Evolutionary conservation across 37 sponge, comb jelly and placozoan species (phyloP).

Genomic region (Theonella swinhoei): DNA sequence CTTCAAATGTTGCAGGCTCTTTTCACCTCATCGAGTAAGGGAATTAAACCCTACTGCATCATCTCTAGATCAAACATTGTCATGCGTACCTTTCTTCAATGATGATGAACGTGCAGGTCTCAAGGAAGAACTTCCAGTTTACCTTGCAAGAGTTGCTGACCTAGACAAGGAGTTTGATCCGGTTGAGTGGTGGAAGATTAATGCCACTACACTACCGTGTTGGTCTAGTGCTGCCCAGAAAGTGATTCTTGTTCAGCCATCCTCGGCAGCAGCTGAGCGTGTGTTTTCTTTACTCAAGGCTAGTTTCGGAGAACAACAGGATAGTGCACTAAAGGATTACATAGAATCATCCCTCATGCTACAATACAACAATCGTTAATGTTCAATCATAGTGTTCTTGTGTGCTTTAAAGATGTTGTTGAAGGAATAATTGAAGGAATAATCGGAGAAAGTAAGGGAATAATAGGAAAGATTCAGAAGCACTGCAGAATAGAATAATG

Average conservation of each 20-base stretch:
- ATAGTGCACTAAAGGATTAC: conserved; percentile 18
- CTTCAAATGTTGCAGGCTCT: conserved; percentile 27
- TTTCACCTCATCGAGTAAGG: conserved; percentile 4
- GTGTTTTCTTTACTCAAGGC: conserved; percentile 7
- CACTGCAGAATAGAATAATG: too few relatives aligned
- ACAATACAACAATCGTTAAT: too few relatives aligned
- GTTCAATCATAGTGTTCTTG: too few relatives aligned
- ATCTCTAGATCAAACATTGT: not conserved
- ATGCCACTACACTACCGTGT: conserved; percentile 22
- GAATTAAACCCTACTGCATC: conserved; percentile 3
- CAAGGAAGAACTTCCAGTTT: conserved; percentile 27
- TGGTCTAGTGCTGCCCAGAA: conserved; percentile 40
- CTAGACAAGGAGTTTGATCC: not conserved
- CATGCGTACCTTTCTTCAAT: not conserved
- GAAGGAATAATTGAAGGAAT: too few relatives aligned
- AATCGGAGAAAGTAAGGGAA: too few relatives aligned
- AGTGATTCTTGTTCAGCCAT: not conserved
- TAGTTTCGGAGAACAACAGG: conserved; percentile 32
- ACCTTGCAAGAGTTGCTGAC: conserved; percentile 26
- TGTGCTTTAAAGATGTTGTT: too few relatives aligned
- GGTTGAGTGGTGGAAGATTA: conserved; percentile 45
- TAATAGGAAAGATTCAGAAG: too few relatives aligned
- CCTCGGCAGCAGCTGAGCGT: conserved; percentile 37
- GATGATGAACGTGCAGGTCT: not conserved
- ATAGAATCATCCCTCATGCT: too few relatives aligned